Base-by-base conservation (phyloP, 2,888 invertebrate species). In the Limnephilus lunatus region DNA sequence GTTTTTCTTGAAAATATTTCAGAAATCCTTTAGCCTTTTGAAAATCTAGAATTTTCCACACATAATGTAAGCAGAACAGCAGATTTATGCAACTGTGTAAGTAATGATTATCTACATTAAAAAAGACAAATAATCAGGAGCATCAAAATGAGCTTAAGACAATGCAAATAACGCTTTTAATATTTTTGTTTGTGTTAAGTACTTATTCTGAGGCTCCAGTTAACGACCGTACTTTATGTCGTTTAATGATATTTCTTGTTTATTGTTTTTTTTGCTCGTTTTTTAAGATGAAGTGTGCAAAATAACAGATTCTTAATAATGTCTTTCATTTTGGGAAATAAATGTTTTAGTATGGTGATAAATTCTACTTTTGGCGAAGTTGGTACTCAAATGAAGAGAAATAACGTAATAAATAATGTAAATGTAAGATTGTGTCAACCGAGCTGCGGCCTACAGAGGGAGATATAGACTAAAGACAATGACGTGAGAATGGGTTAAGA, bases 311-410 rank as follows among this genome's bases (percentile, higher is more conserved):
- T 68, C 68, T 68, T 68, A 68, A 68, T 68, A 68, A 68, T 68
- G 68, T 68, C 68, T 68, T 68, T 68, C n/a, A 68, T 68, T 68
- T 25, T 25, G n/a, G 68, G 68, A 68, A 68, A 68, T 68, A 68
- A 68, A 68, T 68, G 68, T 68, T 68, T 68, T 68, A 68, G 68
- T 68, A 68, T n/a, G 25, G 68, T 68, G 68, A 68, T 68, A 68
- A 68, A 68, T 68, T 68, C 25, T 68, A 68, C 68, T 68, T 68
- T 68, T 68, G 68, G 68, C 68, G 68, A 68, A 68, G 68, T 68
- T 68, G 68, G 68, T 68, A n/a, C 68, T 68, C 68, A 68, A 68
- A 68, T 68, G 68, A 68, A 68, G 68, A 68, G 68, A n/a, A 68
- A 68, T 68, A 68, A n/a, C 68, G 68, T 68, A n/a, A 25, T 68